Evolutionary conservation across 1,140 invertebrate genomes (phyloP).

Genomic region (Drosophila fuyamai): DNA sequence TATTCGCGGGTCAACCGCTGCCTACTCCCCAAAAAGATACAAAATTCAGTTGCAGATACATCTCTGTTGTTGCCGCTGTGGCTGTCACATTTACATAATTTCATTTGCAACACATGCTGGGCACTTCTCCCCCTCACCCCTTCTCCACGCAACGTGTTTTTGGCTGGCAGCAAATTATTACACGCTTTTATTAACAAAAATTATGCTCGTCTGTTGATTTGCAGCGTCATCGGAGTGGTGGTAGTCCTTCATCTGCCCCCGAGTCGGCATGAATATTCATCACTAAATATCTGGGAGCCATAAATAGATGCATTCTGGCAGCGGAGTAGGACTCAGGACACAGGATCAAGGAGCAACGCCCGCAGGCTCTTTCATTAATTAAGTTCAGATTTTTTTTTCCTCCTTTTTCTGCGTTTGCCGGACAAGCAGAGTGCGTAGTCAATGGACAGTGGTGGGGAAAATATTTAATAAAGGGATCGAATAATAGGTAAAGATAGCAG

Average conservation of each 20-base stretch:
- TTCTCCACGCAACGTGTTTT: background rate
- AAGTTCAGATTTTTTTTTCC: conserved; percentile 50
- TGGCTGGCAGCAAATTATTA: conserved; percentile 58
- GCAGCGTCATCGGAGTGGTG: conserved; percentile 57
- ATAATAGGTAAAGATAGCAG: background rate
- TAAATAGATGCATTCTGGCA: conserved; percentile 56
- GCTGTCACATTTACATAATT: conserved; percentile 81
- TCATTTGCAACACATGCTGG: conserved; percentile 67
- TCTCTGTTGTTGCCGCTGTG: conserved; percentile 42
- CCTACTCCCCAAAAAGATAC: conserved; percentile 29
- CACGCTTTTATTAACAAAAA: conserved; percentile 73
- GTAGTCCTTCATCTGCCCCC: conserved; percentile 4
- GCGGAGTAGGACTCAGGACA: conserved; percentile 1
- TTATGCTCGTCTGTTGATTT: conserved; percentile 75
- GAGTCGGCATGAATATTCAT: conserved; percentile 69
- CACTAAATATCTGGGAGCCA: conserved; percentile 53
- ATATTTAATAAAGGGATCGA: background rate
- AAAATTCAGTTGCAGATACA: conserved; percentile 49
- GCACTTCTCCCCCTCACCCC: background rate
- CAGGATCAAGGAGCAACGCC: conserved; percentile 21
- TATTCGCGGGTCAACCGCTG: conserved; percentile 58
- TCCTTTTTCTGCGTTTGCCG: conserved; percentile 8
- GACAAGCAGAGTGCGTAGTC: conserved; percentile 14
- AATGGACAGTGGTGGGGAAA: conserved; percentile 9
- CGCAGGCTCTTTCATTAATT: conserved; percentile 67